Evolutionary conservation across 2,113 vertebrate species (phyloP).

Genomic region (Uria lomvia): DNA sequence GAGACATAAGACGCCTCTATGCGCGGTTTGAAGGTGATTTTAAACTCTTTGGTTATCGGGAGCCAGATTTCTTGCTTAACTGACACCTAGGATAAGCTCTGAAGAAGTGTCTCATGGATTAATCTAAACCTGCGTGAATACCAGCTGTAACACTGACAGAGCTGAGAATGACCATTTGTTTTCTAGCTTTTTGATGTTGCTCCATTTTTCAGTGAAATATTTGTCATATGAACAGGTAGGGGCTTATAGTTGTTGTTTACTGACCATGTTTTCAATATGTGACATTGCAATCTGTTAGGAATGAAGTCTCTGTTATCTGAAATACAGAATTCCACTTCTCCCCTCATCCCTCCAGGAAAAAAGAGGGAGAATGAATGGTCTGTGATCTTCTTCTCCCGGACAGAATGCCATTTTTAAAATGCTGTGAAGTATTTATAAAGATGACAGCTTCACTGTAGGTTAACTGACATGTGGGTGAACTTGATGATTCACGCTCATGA

Average conservation of each 20-base stretch:
- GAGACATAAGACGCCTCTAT: conserved; percentile 88
- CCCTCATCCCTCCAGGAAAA: background rate
- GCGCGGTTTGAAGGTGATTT: conserved; percentile 91
- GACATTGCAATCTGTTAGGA: background rate
- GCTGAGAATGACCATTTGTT: conserved; percentile 4
- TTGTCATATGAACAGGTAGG: conserved; percentile 26
- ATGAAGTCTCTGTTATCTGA: background rate
- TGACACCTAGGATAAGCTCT: conserved; percentile 51
- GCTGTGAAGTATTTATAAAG: background rate
- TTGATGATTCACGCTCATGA: background rate
- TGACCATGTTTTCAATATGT: conserved; percentile 13
- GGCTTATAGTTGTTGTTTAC: conserved; percentile 34
- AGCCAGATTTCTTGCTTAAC: conserved; percentile 88
- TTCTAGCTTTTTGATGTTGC: conserved; percentile 27
- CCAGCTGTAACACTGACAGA: conserved; percentile 20
- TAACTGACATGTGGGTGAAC: background rate
- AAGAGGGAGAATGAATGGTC: background rate
- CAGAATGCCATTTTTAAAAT: background rate
- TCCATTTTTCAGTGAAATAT: conserved; percentile 44
- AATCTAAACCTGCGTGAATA: background rate
- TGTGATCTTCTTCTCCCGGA: background rate
- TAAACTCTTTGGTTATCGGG: conserved; percentile 89
- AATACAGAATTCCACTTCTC: background rate
- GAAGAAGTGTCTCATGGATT: background rate
- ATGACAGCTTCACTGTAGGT: background rate